These are phyloP conservation scores for Litoditis marina DNA, from an alignment of 2,888 invertebrate genomes.

Conservation along the genomic window DNA sequence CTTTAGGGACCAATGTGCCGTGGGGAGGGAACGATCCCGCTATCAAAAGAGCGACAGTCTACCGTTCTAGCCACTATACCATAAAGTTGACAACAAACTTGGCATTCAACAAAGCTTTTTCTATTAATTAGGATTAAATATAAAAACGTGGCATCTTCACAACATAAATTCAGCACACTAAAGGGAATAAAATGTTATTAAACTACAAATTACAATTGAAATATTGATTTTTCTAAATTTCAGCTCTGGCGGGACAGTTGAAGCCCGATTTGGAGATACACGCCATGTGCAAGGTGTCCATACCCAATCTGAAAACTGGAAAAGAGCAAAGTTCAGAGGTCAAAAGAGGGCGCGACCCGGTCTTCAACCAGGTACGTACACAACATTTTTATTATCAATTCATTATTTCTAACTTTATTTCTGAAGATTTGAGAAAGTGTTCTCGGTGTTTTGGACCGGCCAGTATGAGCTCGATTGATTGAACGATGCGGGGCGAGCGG, in stretches of 20 bases:
- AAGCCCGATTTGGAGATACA: slow-evolving; percentile 62
- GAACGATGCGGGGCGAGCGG: too few species aligned
- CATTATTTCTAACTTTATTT: too few species aligned
- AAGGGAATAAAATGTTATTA: slow-evolving; percentile 4
- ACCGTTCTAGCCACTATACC: too few species aligned
- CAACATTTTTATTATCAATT: too few species aligned
- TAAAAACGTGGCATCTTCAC: neutral
- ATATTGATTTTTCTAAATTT: slow-evolving; percentile 1
- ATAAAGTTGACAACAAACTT: too few species aligned
- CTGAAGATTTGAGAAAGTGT: too few species aligned
- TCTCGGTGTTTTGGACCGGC: too few species aligned
- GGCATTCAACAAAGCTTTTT: neutral
- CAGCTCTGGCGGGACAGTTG: slow-evolving; percentile 61
- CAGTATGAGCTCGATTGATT: too few species aligned
- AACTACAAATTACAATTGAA: too few species aligned
- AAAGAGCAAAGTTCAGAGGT: slow-evolving; percentile 62
- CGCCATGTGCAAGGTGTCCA: slow-evolving; percentile 62
- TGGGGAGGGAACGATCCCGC: too few species aligned
- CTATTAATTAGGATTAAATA: neutral
- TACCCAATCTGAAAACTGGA: slow-evolving; percentile 64
- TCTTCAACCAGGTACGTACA: slow-evolving; percentile 62
- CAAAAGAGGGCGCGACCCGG: slow-evolving; percentile 62
- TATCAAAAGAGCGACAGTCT: too few species aligned
- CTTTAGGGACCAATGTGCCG: too few species aligned
- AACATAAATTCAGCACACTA: neutral